phyloP scores from a whole-genome alignment of 2,113 vertebrate species.

The Meles meles region DNA sequence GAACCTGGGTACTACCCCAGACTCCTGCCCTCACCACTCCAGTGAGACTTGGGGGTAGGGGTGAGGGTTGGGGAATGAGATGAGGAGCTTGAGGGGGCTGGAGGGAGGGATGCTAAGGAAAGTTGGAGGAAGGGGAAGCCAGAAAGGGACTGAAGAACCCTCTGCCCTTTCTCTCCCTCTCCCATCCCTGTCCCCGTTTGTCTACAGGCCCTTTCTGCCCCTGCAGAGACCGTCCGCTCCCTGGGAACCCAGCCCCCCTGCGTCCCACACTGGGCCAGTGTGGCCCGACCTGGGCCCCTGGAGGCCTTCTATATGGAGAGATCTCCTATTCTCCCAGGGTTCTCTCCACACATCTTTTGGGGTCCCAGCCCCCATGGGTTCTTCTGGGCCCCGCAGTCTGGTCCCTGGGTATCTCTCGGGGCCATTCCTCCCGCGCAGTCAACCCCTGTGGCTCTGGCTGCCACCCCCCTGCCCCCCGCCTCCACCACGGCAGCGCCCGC shows the following conservation, averaged over 20 bases:
- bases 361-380: constrained; percentile 26
- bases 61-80: too few species aligned
- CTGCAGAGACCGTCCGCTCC: neutral
- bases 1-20: constrained; percentile 31
- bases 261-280: neutral
- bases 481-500: neutral
- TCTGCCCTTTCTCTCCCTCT: neutral
- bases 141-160: neutral
- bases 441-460: constrained; percentile 50
- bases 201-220: neutral
- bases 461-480: rapidly evolving
- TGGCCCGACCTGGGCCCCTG: neutral
- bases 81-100: neutral
- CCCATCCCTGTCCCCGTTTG: neutral
- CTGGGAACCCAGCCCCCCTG: neutral
- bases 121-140: neutral
- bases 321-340: neutral
- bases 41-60: neutral
- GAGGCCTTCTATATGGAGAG: neutral
- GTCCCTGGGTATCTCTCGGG: constrained; percentile 41
- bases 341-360: constrained; percentile 52
- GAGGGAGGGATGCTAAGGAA: neutral
- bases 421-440: neutral
- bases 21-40: neutral
- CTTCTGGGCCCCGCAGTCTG: constrained; percentile 56